phyloP scores from a whole-genome alignment of 2,113 vertebrate species.

The Daubentonia madagascariensis region DNA sequence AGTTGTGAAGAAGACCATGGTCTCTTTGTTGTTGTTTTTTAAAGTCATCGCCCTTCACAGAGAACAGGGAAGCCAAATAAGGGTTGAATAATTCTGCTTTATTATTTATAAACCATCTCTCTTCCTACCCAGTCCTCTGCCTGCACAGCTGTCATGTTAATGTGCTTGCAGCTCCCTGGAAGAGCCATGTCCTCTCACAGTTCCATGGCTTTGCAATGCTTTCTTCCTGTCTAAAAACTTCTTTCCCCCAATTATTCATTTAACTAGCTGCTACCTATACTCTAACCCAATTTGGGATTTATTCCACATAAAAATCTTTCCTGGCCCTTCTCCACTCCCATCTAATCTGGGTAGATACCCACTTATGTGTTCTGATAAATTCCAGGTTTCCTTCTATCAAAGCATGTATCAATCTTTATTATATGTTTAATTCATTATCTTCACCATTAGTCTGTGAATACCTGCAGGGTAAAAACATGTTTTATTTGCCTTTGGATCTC shows the following conservation, averaged over 20 bases:
- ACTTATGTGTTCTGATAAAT: background rate
- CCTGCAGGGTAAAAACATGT: background rate
- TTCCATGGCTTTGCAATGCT: background rate
- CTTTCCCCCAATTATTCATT: background rate
- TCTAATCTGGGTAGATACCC: background rate
- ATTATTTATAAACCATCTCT: background rate
- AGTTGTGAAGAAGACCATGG: background rate
- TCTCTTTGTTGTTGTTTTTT: background rate
- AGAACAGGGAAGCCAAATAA: background rate
- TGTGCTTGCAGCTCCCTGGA: background rate
- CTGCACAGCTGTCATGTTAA: background rate
- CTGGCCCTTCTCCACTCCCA: background rate
- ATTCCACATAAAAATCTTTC: background rate
- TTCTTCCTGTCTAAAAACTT: background rate
- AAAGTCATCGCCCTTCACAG: background rate
- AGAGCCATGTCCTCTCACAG: background rate
- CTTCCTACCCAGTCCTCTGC: background rate
- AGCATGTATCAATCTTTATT: background rate
- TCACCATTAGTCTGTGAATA: background rate
- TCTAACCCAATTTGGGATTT: background rate
- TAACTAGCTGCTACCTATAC: background rate
- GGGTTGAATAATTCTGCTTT: background rate
- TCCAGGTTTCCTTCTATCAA: background rate
- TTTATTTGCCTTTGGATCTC: conserved; percentile 1
- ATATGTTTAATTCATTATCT: background rate